Evolutionary conservation across 2,113 vertebrate genomes (phyloP), one percentile per base, ranked within the genome.

Genomic region (Synchiropus splendidus): DNA sequence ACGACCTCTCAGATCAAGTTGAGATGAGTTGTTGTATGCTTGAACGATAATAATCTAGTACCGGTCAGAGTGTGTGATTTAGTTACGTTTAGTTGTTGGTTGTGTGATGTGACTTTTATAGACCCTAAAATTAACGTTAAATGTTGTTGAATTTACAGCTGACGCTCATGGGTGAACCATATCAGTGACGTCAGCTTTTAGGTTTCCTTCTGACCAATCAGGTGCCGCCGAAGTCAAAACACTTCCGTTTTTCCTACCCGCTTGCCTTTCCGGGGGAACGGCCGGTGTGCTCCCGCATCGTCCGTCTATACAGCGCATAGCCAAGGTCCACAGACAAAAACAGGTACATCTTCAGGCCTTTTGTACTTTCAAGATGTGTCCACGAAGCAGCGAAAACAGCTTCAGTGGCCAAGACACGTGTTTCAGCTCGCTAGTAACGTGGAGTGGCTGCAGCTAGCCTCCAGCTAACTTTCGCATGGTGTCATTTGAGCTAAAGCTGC

Each of bases 231-330:
- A 12, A 34, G 45, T 48, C 58, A 45, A 50, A 72, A 70, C 43
- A 69, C 70, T 78, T 82, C 76, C 79, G 77, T 41, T 48, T 33
- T 69, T 48, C 50, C 54, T 9, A 32, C 12, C 36, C 42, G 35
- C 46, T 48, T 62, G 70, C 39, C 70, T 74, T 72, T 78, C 59
- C 52, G 51, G 39, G 38, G 56, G 45, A 48, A 50, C 42, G 39
- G 53, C 63, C 56, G 55, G 40, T 65, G 70, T 41, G 70, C 39
- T 38, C 57, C 35, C 30, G 30, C 10, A 33, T 0, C 18, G 5
- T 36, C 10, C 39, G 51, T 51, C 51, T 40, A 46, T n/a, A 45
- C 31, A 55, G 62, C 70, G 48, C 36, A 56, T 4, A 38, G 21
- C 15, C 3, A 32, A 1, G 40, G 40, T 6, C 55, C 32, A 8